A percentile compares a stretch with the other conserved stretches of the same genome.
Conservation (phyloP, 2,888 invertebrate genomes). For the Stramonita haemastoma region DNA sequence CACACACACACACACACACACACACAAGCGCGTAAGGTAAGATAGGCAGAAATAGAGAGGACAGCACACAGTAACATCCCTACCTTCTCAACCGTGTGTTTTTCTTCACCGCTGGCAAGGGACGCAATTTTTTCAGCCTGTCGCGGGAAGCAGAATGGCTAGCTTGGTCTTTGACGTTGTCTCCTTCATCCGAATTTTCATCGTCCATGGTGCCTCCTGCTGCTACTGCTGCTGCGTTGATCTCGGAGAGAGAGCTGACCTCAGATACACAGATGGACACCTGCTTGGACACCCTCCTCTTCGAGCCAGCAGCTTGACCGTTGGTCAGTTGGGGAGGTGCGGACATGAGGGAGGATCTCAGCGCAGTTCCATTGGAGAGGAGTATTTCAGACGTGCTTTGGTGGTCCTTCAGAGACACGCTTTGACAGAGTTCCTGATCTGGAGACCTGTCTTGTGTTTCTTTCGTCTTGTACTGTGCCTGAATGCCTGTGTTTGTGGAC, state of each 20-base stretch:
- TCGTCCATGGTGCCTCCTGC: background rate
- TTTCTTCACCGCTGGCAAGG: background rate
- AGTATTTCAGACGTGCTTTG: background rate
- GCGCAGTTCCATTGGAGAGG: background rate
- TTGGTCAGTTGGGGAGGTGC: background rate
- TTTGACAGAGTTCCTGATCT: background rate
- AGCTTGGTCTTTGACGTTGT: background rate
- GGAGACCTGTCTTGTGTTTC: background rate
- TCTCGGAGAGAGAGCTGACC: background rate
- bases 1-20: background rate
- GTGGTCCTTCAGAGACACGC: background rate
- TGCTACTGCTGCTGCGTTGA: background rate
- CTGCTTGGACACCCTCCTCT: background rate
- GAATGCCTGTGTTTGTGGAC: background rate
- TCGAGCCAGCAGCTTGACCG: background rate
- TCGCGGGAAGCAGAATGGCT: background rate
- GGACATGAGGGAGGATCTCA: background rate
- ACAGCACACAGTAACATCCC: background rate
- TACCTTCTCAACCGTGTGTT: background rate
- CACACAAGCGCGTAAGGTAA: background rate
- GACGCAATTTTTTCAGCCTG: background rate
- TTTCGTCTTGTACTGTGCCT: background rate
- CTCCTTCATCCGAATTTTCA: background rate
- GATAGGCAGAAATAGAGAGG: background rate
- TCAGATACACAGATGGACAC: slow-evolving; percentile 6